Base-by-base conservation (phyloP, 2,797 vertebrate species). In the Hozukius guyotensis region DNA sequence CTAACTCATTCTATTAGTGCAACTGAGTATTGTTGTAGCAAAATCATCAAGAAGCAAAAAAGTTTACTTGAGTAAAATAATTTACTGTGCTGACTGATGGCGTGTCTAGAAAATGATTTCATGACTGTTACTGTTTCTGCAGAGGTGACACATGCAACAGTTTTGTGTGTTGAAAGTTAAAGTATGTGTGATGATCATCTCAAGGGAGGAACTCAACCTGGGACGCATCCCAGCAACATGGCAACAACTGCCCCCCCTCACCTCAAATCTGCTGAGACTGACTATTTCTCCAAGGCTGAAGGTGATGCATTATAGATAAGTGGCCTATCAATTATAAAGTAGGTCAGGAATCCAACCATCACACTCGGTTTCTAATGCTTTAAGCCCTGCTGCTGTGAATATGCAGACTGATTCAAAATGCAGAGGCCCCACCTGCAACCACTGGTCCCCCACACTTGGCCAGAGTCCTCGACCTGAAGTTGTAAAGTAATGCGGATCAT, bases 321-420 rank as follows among this genome's bases (percentile, higher is more conserved):
- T 76, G 78, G 75, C 65, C 68, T 75, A 94, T 94, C 86, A 92
- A 93, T 94, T 93, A 94, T 94, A 84, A 88, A 94, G 83, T 31
- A 89, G 82, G 84, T 88, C 78, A 91, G 77, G 83, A 92, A 87
- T 86, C 78, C 76, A 85, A 81, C 78, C 87, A 88, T 87, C 89
- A 85, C 88, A 88, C 78, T 89, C 5, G 6, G 72, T 78, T 87
- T 81, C 79, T 88, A 88, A 89, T 86, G 88, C 81, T 79, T 86
- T 81, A 53, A 72, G 56, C 49, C 67, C 72, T 85, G 62, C 46
- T 52, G 46, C 78, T 78, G 80, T 83, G 76, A 83, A 84, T 87
- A 82, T 90, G 80, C 65, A 82, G 77, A 72, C 76, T 67, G 72
- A 88, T 92, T 84, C 87, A 93, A 93, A 91, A 92, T 91, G 85